Base-by-base conservation (phyloP, 1,140 invertebrate genomes). In the Cydia strobilella region DNA sequence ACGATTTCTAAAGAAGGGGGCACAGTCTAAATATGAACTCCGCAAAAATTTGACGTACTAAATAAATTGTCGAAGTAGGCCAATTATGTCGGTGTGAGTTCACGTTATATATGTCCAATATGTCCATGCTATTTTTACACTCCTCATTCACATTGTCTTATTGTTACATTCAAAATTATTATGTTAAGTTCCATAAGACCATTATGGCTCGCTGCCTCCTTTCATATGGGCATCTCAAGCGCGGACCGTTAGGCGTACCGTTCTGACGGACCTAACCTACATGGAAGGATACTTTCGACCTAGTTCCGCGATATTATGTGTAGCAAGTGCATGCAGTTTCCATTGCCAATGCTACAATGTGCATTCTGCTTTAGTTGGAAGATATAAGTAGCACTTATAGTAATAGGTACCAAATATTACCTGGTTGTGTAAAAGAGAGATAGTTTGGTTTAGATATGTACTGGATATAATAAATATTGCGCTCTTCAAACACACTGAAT, bases 211-310 rank as follows among this genome's bases (percentile, higher is more conserved):
- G 65, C 65, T 69, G 65, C 15, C 65, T 35, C 65, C 27, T 35
- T 18, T 69, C 27, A 18, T 35, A 4, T 69, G 35, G 65, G 15
- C 31, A 35, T 18, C 65, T n/a, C 25, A 10, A 42, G 71, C 7
- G 72, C 45, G 23, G 12, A 59, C 74, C 74, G 65, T 75, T 75
- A 75, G 63, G 39, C 65, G 65, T 45, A 75, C 65, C 65, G 74
- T 75, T 48, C 48, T 45, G 48, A 31, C 65, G 66, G 65, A 75
- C 65, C 42, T 71, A 54, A 51, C 65, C 65, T 69, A 59, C 74
- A 31, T 54, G 27, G 42, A 31, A 71, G 51, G 51, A 74, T 74
- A 74, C 73, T 74, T 63, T 48, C 35, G 18, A 48, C 73, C 73
- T 35, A 54, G 15, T 74, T 20, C n/a, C 63, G 39, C 20, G n/a